Conservation (phyloP, 2,113 vertebrate genomes). For the Montifringilla adamsi region DNA sequence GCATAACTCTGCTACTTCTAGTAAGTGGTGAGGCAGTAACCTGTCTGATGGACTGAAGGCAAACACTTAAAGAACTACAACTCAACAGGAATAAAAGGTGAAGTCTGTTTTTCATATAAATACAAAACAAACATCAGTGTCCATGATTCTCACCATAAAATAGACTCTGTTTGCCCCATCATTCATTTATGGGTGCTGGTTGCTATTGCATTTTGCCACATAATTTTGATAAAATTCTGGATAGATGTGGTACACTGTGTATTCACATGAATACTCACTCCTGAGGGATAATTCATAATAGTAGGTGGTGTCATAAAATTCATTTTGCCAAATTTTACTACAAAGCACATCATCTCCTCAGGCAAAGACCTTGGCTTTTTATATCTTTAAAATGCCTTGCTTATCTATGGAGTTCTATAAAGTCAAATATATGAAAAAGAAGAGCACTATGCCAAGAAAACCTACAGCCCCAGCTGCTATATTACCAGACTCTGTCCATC, state of each 20-base stretch:
- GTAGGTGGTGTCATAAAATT: not conserved
- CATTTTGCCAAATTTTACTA: not conserved
- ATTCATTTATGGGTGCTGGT: not conserved
- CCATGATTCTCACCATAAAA: not conserved
- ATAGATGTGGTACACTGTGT: rapidly evolving
- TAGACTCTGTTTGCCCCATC: not conserved
- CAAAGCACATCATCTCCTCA: not conserved
- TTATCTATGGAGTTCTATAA: not conserved
- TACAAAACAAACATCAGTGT: not conserved
- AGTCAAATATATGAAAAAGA: not conserved
- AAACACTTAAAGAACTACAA: not conserved
- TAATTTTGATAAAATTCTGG: not conserved
- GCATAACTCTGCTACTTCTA: not conserved
- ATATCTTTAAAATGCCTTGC: not conserved
- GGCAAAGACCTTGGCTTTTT: not conserved
- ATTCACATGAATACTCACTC: not conserved
- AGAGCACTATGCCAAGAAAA: not conserved
- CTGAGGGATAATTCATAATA: not conserved
- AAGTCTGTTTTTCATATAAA: not conserved
- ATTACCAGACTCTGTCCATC: not conserved
- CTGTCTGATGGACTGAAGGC: not conserved
- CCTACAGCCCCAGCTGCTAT: not conserved
- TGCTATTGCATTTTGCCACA: not conserved
- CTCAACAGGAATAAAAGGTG: not conserved
- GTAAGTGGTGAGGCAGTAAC: not conserved